Percentiles rank a stretch among this genome's conserved stretches.
phyloP scores from a whole-genome alignment of 2,888 invertebrate genomes.

The Periphyllus acericola region DNA sequence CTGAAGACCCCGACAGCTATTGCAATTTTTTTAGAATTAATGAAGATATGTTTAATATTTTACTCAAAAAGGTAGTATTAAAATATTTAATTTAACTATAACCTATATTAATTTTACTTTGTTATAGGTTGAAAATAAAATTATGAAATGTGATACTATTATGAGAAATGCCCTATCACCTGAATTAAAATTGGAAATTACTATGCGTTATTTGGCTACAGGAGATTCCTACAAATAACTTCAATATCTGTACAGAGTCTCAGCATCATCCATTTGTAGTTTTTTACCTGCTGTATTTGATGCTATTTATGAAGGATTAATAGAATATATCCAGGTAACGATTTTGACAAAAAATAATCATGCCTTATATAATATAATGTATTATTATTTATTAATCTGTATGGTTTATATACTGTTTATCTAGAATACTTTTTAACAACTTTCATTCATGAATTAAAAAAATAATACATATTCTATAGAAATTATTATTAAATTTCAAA shows the following conservation, averaged over 20 bases:
- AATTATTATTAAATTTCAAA: conserved; percentile 2
- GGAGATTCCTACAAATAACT: conserved; percentile 13
- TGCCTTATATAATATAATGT: background rate
- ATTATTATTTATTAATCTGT: conserved; percentile 5
- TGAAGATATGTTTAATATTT: conserved; percentile 32
- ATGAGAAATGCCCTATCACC: conserved; percentile 11
- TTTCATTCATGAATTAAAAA: conserved; percentile 3
- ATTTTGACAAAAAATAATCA: conserved; percentile 15
- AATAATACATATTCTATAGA: conserved; percentile 1
- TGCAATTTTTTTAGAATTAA: conserved; percentile 39
- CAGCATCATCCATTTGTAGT: background rate
- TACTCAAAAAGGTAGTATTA: conserved; percentile 33
- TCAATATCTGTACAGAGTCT: conserved; percentile 24
- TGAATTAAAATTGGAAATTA: conserved; percentile 16
- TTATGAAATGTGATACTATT: conserved; percentile 5
- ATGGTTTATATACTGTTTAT: conserved; percentile 9
- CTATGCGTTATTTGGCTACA: conserved; percentile 1
- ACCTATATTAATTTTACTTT: conserved; percentile 30
- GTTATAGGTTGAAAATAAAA: conserved; percentile 19
- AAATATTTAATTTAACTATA: conserved; percentile 9
- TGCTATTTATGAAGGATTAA: conserved; percentile 16
- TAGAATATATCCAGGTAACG: conserved; percentile 4
- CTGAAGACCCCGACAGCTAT: conserved; percentile 17
- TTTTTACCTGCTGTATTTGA: conserved; percentile 26
- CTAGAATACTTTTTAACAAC: conserved; percentile 8